Evolutionary conservation across 2,888 invertebrate genomes (phyloP).

Genomic region (Sminthurinus aureus): DNA sequence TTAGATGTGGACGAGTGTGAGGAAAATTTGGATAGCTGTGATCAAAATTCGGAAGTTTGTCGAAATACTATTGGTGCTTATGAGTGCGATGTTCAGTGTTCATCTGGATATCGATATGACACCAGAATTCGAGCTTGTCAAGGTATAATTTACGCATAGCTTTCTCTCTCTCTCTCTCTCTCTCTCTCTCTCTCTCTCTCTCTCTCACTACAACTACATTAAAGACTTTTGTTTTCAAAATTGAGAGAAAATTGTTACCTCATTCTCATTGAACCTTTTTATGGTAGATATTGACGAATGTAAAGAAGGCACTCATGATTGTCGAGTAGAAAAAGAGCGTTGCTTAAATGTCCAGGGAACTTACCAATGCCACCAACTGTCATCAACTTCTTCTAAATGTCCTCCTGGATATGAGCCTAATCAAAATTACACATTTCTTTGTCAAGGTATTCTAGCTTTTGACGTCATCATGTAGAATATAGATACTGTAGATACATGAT

Average conservation of each 20-base stretch:
- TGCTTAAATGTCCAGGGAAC: slow-evolving; percentile 58
- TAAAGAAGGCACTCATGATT: slow-evolving; percentile 61
- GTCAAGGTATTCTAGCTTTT: slow-evolving; percentile 45
- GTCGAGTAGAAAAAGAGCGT: slow-evolving; percentile 55
- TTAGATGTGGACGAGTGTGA: slow-evolving; percentile 76
- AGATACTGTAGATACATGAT: background rate
- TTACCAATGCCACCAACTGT: slow-evolving; percentile 60
- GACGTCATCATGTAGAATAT: background rate
- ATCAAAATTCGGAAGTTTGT: slow-evolving; percentile 61
- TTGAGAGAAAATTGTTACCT: background rate
- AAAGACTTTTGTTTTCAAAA: background rate
- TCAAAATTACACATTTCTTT: slow-evolving; percentile 60
- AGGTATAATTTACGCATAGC: slow-evolving; percentile 49
- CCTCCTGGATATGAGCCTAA: slow-evolving; percentile 61
- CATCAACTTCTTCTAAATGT: slow-evolving; percentile 56
- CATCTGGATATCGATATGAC: slow-evolving; percentile 55
- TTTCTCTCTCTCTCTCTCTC: too few species aligned
- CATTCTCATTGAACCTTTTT: background rate
- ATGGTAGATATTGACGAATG: slow-evolving; percentile 63
- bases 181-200: too few species aligned
- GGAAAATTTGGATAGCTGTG: slow-evolving; percentile 66
- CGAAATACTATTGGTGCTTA: slow-evolving; percentile 65
- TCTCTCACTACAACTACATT: too few species aligned
- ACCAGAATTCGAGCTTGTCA: slow-evolving; percentile 53
- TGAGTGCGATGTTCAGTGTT: slow-evolving; percentile 62